Evolutionary conservation across 1,140 invertebrate genomes (phyloP).

Genomic region (Drosophila orosa): DNA sequence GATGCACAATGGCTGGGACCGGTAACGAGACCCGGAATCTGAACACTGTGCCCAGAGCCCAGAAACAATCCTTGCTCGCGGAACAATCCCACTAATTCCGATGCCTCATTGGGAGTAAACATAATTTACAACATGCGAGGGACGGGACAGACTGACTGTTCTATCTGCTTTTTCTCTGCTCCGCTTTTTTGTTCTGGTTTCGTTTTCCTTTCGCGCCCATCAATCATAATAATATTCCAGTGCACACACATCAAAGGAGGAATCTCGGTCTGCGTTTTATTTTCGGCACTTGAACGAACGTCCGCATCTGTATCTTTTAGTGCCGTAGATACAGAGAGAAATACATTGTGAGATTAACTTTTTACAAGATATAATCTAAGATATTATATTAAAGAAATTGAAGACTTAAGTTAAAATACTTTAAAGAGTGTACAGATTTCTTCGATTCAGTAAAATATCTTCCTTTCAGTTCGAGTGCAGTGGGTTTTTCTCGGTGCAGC

Average conservation of each 20-base stretch:
- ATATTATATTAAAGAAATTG: neutral
- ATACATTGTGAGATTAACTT: neutral
- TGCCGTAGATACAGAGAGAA: conserved; percentile 15
- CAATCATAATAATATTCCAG: conserved; percentile 71
- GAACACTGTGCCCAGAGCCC: neutral
- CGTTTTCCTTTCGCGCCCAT: conserved; percentile 52
- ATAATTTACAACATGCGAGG: conserved; percentile 70
- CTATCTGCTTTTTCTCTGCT: conserved; percentile 13
- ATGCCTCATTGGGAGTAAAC: conserved; percentile 72
- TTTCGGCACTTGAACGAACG: conserved; percentile 68
- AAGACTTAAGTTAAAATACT: neutral
- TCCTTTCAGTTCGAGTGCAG: neutral
- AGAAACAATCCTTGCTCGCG: conserved; percentile 11
- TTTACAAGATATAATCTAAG: neutral
- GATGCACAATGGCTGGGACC: conserved; percentile 24
- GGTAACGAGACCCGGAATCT: neutral
- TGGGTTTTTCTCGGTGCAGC: conserved; percentile 9
- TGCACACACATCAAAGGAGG: conserved; percentile 54
- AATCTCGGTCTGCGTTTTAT: conserved; percentile 65
- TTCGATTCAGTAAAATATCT: too few species aligned
- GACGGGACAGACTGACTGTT: conserved; percentile 12
- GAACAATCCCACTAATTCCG: conserved; percentile 39
- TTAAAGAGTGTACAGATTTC: too few species aligned
- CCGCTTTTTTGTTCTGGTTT: conserved; percentile 28
- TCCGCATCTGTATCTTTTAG: conserved; percentile 35